Evolutionary conservation across 2,888 invertebrate genomes (phyloP).

Genomic region (Drosophila planitibia): DNA sequence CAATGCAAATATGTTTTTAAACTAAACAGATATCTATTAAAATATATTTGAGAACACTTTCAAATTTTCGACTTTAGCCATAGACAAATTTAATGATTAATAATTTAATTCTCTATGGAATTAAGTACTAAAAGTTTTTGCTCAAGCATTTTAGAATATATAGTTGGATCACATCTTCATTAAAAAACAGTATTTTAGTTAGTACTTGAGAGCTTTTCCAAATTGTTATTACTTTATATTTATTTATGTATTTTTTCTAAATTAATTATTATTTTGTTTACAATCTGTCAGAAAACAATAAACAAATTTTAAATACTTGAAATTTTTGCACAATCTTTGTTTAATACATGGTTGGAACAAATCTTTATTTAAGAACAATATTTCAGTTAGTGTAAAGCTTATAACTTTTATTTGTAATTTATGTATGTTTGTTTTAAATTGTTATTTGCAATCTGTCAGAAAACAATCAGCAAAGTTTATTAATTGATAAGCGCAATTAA

Average conservation of each 20-base stretch:
- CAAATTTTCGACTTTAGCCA: background rate
- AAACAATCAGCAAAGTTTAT: background rate
- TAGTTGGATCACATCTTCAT: background rate
- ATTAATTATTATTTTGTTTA: background rate
- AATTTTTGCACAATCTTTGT: background rate
- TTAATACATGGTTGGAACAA: background rate
- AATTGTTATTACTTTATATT: background rate
- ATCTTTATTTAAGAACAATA: background rate
- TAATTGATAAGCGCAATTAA: background rate
- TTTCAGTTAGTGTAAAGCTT: background rate
- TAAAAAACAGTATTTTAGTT: background rate
- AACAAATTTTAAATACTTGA: background rate
- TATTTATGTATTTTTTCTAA: background rate
- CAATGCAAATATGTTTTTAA: conserved; percentile 10
- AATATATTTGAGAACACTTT: background rate
- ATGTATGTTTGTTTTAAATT: no score
- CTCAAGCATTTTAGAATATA: background rate
- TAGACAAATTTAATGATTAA: no score
- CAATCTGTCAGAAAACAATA: background rate
- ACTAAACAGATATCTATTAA: background rate
- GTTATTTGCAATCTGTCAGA: background rate
- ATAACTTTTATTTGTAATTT: background rate
- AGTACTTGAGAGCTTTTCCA: background rate
- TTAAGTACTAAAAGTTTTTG: background rate
- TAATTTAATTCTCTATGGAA: background rate